Percentiles rank a stretch among this genome's conserved stretches.
Conservation (phyloP, 2,888 invertebrate species). For the Acleris sparsana region DNA sequence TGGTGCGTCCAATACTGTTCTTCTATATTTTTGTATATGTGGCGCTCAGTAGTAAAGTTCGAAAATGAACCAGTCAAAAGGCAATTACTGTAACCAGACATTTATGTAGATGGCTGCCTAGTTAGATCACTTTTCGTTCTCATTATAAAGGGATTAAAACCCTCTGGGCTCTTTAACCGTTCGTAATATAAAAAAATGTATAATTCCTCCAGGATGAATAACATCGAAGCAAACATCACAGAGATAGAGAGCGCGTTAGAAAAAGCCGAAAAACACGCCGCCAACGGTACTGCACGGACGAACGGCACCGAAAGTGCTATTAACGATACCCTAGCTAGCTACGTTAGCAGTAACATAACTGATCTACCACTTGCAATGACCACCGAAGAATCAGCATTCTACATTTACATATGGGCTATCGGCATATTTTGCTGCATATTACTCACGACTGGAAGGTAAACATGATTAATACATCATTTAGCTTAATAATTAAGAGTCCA, state of each 20-base stretch:
- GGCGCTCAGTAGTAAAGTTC: too few species aligned
- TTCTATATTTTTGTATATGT: neutral
- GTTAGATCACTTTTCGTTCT: neutral
- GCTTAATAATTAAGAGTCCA: neutral
- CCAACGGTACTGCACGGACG: slow-evolving; percentile 38
- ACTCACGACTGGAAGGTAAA: slow-evolving; percentile 81
- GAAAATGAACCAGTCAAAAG: too few species aligned
- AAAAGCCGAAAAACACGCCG: slow-evolving; percentile 9
- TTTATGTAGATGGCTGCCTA: too few species aligned
- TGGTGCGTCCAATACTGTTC: slow-evolving; percentile 82
- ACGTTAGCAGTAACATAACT: neutral
- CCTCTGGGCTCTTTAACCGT: neutral
- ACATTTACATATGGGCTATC: slow-evolving; percentile 84
- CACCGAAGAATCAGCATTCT: slow-evolving; percentile 57
- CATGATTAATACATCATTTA: neutral
- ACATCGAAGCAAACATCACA: slow-evolving; percentile 51
- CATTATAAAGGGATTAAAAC: neutral
- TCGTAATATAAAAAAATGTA: neutral
- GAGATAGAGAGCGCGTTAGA: slow-evolving; percentile 13
- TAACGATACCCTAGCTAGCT: slow-evolving; percentile 46
- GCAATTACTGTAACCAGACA: too few species aligned
- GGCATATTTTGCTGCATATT: slow-evolving; percentile 84
- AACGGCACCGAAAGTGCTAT: slow-evolving; percentile 41
- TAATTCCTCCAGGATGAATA: slow-evolving; percentile 69
- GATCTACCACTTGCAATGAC: slow-evolving; percentile 48